Evolutionary conservation across 1,140 invertebrate genomes (phyloP).

Genomic region (Trissolcus basalis): DNA sequence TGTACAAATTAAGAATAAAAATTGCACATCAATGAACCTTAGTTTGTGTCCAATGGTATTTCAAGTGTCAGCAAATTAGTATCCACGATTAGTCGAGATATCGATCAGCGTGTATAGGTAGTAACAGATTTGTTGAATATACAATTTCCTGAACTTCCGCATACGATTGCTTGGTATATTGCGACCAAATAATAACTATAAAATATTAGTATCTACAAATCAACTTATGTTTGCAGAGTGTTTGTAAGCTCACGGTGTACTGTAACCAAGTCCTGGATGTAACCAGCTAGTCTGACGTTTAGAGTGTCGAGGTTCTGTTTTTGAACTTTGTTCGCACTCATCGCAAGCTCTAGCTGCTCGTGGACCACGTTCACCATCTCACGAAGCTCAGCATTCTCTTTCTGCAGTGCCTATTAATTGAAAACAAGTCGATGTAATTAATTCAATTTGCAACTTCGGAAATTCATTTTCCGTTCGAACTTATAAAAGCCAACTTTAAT

Average conservation of each 20-base stretch:
- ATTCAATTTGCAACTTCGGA: too few species aligned
- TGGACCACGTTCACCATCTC: slow-evolving; percentile 85
- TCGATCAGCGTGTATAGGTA: slow-evolving; percentile 34
- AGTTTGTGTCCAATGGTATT: slow-evolving; percentile 30
- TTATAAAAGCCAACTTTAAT: too few species aligned
- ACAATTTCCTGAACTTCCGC: slow-evolving; percentile 42
- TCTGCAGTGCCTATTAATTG: slow-evolving; percentile 78
- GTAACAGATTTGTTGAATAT: slow-evolving; percentile 52
- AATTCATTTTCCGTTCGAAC: too few species aligned
- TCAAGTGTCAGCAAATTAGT: slow-evolving; percentile 41
- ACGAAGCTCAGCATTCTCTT: slow-evolving; percentile 85
- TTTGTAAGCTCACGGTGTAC: slow-evolving; percentile 90
- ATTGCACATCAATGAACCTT: slow-evolving; percentile 34
- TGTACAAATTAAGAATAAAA: slow-evolving; percentile 32
- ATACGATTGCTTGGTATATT: slow-evolving; percentile 42
- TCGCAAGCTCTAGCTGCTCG: slow-evolving; percentile 87
- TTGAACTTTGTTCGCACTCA: slow-evolving; percentile 89
- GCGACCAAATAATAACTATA: slow-evolving; percentile 63
- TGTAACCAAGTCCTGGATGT: slow-evolving; percentile 89
- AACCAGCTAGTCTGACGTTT: slow-evolving; percentile 87
- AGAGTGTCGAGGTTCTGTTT: slow-evolving; percentile 89
- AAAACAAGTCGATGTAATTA: background rate
- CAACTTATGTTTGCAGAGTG: slow-evolving; percentile 84
- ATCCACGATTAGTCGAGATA: slow-evolving; percentile 32
- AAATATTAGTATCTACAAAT: slow-evolving; percentile 69